A percentile compares a stretch with the other conserved stretches of the same genome.
Evolutionary conservation across 2,113 vertebrate species (phyloP).

Genomic region (Fregata magnificens): DNA sequence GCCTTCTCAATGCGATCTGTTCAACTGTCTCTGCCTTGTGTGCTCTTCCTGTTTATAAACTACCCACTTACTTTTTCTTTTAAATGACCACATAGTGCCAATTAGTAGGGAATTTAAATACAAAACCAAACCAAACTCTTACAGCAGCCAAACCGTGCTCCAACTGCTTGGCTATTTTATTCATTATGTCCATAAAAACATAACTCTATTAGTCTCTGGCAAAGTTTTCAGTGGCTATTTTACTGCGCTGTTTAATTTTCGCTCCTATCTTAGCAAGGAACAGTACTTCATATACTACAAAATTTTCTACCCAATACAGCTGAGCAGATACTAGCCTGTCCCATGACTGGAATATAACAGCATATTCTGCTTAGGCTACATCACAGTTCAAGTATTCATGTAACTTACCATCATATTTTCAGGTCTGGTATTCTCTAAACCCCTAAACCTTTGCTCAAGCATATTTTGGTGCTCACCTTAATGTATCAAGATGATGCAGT

Average conservation of each 20-base stretch:
- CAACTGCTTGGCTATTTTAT: background rate
- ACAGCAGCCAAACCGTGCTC: background rate
- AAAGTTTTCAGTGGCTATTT: background rate
- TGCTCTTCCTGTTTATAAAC: background rate
- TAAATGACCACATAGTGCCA: background rate
- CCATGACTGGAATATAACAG: background rate
- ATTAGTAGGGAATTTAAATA: background rate
- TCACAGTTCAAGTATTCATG: background rate
- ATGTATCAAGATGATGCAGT: background rate
- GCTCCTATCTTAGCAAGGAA: background rate
- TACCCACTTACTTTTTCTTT: background rate
- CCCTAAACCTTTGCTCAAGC: background rate
- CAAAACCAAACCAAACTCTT: background rate
- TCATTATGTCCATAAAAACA: background rate
- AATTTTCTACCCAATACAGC: background rate
- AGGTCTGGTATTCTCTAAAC: background rate
- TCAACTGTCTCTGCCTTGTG: background rate
- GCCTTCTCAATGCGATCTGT: background rate
- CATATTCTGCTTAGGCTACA: background rate
- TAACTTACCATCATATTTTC: background rate
- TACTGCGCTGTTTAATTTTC: background rate
- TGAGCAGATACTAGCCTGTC: background rate
- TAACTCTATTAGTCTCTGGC: background rate
- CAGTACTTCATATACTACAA: background rate
- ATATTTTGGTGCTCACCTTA: background rate